Percentiles rank a stretch among this genome's conserved stretches.
Conservation (phyloP, 2,888 invertebrate genomes). For the Tetheella fluctuosa region DNA sequence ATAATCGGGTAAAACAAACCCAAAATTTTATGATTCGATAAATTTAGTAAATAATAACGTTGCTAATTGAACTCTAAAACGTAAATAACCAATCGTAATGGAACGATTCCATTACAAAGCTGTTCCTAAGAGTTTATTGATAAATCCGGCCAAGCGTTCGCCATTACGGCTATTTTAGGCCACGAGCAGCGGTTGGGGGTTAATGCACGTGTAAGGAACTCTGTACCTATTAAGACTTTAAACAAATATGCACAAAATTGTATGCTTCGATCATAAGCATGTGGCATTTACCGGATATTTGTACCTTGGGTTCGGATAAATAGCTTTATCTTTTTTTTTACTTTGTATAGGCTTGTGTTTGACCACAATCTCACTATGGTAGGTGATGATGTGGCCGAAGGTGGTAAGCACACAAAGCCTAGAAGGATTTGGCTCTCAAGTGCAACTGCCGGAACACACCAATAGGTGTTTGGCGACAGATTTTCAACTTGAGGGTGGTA, state of each 20-base stretch:
- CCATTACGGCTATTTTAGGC: constrained; percentile 2
- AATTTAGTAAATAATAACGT: too few relatives aligned
- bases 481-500: too few relatives aligned
- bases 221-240: background rate
- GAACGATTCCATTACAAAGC: background rate
- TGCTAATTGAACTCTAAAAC: background rate
- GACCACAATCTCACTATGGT: too few relatives aligned
- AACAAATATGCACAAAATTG: background rate
- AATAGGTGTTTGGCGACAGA: too few relatives aligned
- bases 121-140: background rate
- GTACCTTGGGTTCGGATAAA: background rate
- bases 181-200: background rate
- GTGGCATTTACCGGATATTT: background rate
- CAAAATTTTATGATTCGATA: too few relatives aligned
- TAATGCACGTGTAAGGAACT: constrained; percentile 1
- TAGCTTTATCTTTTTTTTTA: too few relatives aligned
- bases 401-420: too few relatives aligned
- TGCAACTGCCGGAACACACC: too few relatives aligned
- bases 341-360: too few relatives aligned
- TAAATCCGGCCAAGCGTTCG: constrained; percentile 1
- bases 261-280: background rate
- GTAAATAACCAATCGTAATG: background rate
- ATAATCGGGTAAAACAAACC: too few relatives aligned
- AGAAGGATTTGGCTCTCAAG: too few relatives aligned
- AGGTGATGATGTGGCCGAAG: too few relatives aligned